Conservation (phyloP, 1,140 invertebrate genomes). For the Drosophila orosa region DNA sequence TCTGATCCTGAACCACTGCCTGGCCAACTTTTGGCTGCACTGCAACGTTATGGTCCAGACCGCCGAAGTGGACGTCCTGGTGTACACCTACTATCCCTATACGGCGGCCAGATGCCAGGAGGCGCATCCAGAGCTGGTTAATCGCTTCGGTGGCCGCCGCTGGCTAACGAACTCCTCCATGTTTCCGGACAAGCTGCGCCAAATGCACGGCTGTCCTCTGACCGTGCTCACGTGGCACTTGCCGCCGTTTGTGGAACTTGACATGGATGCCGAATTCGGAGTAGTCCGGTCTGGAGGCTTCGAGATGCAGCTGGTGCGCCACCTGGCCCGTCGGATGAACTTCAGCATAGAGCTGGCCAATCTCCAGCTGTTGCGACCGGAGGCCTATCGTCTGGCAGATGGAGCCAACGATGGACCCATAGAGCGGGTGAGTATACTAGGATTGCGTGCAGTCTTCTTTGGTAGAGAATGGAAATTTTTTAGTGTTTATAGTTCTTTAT, state of each 20-base stretch:
- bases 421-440: constrained; percentile 37
- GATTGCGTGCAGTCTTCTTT: neutral
- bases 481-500: neutral
- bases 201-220: constrained; percentile 64
- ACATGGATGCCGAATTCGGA: neutral
- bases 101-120: constrained; percentile 38
- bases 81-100: constrained; percentile 74
- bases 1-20: constrained; percentile 63
- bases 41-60: constrained; percentile 79
- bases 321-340: constrained; percentile 53
- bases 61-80: constrained; percentile 56
- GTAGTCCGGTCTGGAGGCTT: constrained; percentile 38
- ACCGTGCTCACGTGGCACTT: constrained; percentile 58
- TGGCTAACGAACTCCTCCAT: constrained; percentile 37
- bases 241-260: constrained; percentile 62
- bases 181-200: constrained; percentile 66
- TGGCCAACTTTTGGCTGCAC: constrained; percentile 67
- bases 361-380: constrained; percentile 20
- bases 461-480: neutral
- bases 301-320: constrained; percentile 59
- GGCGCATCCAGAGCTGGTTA: constrained; percentile 49
- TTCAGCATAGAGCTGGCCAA: constrained; percentile 48
- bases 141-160: constrained; percentile 57
- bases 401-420: constrained; percentile 39
- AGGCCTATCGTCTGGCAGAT: constrained; percentile 41